These are phyloP conservation scores for Agelas oroides DNA, from an alignment of 37 sponge, comb jelly and placozoan species.

Conservation along the genomic window DNA sequence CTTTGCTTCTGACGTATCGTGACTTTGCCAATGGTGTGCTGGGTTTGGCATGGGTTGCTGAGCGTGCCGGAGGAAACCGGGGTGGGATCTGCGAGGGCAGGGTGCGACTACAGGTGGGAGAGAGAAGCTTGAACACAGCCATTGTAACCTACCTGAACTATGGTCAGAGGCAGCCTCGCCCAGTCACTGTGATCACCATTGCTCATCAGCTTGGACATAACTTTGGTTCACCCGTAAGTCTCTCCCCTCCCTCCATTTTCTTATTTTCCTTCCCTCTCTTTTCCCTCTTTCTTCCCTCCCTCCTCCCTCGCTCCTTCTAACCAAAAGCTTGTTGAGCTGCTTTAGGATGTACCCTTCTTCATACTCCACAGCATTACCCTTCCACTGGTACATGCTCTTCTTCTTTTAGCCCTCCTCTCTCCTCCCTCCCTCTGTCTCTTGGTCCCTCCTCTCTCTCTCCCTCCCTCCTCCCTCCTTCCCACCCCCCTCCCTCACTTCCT, in stretches of 20 bases:
- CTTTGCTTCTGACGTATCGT: slow-evolving; percentile 84
- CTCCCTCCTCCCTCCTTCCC: too few relatives aligned
- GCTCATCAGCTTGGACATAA: slow-evolving; percentile 98
- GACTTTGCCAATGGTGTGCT: slow-evolving; percentile 92
- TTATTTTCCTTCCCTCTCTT: background rate
- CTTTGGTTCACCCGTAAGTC: slow-evolving; percentile 92
- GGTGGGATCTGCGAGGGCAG: slow-evolving; percentile 84
- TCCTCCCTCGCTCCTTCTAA: too few relatives aligned
- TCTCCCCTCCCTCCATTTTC: background rate
- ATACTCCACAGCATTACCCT: too few relatives aligned
- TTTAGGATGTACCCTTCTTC: too few relatives aligned
- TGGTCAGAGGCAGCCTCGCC: slow-evolving; percentile 64
- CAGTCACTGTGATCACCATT: slow-evolving; percentile 75
- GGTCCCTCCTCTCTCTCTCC: too few relatives aligned
- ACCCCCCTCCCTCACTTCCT: too few relatives aligned
- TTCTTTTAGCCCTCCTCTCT: too few relatives aligned
- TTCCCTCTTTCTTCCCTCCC: too few relatives aligned
- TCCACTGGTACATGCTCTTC: too few relatives aligned
- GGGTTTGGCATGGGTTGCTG: slow-evolving; percentile 92
- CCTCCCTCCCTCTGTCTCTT: too few relatives aligned
- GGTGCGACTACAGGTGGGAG: slow-evolving; percentile 53
- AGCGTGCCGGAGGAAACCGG: slow-evolving; percentile 68
- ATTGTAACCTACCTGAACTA: slow-evolving; percentile 90
- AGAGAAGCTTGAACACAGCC: slow-evolving; percentile 82
- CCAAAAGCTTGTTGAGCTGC: too few relatives aligned